These are phyloP conservation scores for Colossoma macropomum DNA, from an alignment of 2,113 vertebrate species.

Conservation along the genomic window DNA sequence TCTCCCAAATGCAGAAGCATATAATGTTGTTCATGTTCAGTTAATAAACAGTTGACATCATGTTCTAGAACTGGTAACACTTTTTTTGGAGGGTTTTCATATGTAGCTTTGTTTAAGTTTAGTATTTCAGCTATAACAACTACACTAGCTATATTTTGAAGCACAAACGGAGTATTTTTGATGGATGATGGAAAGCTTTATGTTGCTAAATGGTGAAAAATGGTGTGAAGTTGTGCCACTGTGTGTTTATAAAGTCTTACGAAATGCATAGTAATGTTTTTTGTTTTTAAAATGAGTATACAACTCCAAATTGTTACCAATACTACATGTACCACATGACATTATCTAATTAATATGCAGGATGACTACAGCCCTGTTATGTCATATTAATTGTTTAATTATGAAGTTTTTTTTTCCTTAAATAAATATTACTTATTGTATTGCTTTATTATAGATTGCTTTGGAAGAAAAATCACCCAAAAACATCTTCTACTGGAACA, in stretches of 20 bases:
- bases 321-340: not conserved
- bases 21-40: slow-evolving; percentile 1
- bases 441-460: not conserved
- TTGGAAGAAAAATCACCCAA: not conserved
- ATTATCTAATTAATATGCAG: not conserved
- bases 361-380: not conserved
- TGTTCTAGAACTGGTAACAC: slow-evolving; percentile 19
- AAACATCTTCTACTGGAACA: not conserved
- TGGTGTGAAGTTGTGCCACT: not conserved
- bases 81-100: not conserved
- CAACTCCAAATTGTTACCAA: not conserved
- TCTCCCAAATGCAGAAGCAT: not conserved
- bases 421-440: not conserved
- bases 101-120: too few species aligned
- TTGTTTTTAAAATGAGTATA: not conserved
- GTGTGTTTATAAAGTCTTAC: not conserved
- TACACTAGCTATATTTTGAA: not conserved
- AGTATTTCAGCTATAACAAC: too few species aligned
- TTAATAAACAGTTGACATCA: not conserved
- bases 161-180: slow-evolving; percentile 28
- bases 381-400: not conserved
- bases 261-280: not conserved
- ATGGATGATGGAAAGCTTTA: not conserved
- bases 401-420: not conserved
- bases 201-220: too few species aligned